Evolutionary conservation across 2,797 vertebrate genomes (phyloP).

Genomic region (Myotis planiceps): DNA sequence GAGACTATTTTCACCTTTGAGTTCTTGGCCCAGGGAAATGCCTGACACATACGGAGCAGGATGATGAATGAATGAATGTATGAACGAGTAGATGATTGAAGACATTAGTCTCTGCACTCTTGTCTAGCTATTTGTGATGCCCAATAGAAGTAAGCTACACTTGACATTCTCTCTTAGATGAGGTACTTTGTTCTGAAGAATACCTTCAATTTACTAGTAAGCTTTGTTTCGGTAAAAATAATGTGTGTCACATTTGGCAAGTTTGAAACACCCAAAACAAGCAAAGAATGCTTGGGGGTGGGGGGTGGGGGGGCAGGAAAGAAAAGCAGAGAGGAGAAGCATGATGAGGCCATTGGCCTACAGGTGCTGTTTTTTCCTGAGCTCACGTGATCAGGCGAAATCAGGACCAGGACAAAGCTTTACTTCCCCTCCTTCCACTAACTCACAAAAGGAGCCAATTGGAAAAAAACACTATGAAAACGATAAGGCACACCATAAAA

Average conservation of each 20-base stretch:
- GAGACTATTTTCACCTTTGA: not conserved
- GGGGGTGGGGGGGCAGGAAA: not conserved
- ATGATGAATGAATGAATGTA: not conserved
- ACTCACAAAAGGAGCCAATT: not conserved
- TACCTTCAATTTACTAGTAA: not conserved
- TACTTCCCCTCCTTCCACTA: not conserved
- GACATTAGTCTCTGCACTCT: not conserved
- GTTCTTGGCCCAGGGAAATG: not conserved
- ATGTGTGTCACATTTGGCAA: not conserved
- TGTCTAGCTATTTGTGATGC: not conserved
- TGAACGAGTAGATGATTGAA: not conserved
- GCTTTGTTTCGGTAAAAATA: constrained; percentile 36
- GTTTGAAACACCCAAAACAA: not conserved
- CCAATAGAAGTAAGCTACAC: not conserved
- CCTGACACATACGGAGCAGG: not conserved
- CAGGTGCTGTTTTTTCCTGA: not conserved
- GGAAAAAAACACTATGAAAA: not conserved
- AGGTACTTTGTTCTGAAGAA: not conserved
- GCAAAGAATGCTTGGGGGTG: not conserved
- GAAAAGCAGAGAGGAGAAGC: not conserved
- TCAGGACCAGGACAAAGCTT: not conserved
- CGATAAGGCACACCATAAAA: not conserved
- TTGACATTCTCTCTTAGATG: not conserved
- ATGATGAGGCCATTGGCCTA: not conserved
- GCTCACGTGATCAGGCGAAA: not conserved